Evolutionary conservation across 2,888 invertebrate genomes (phyloP).

Genomic region (Ditula angustiorana): DNA sequence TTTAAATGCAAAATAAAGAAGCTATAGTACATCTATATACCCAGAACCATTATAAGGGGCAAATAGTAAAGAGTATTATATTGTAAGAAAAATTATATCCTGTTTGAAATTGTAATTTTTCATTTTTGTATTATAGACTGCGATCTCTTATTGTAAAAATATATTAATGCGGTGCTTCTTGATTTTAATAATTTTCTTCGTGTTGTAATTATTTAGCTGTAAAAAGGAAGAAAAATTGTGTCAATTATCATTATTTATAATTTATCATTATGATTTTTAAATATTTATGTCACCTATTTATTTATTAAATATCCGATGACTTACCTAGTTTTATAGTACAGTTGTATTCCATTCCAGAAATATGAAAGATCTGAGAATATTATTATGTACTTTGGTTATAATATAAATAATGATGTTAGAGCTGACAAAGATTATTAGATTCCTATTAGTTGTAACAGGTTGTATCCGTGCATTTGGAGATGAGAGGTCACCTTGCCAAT

Average conservation of each 20-base stretch:
- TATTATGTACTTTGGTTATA: conserved; percentile 17
- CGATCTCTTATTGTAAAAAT: conserved; percentile 39
- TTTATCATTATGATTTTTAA: conserved; percentile 19
- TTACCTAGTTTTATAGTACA: conserved; percentile 26
- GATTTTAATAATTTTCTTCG: conserved; percentile 10
- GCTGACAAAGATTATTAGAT: conserved; percentile 51
- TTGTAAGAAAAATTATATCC: conserved; percentile 36
- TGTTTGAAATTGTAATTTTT: conserved; percentile 30
- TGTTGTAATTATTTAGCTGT: conserved; percentile 30
- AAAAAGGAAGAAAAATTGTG: conserved; percentile 25
- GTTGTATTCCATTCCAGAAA: conserved; percentile 44
- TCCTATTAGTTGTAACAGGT: conserved; percentile 61
- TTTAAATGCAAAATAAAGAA: conserved; percentile 15
- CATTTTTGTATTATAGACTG: conserved; percentile 35
- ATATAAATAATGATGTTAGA: conserved; percentile 18
- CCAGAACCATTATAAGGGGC: conserved; percentile 26
- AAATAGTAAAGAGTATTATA: conserved; percentile 34
- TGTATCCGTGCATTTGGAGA: conserved; percentile 54
- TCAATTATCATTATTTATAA: conserved; percentile 37
- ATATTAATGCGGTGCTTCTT: conserved; percentile 28
- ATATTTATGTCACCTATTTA: conserved; percentile 17
- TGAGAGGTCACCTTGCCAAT: conserved; percentile 40
- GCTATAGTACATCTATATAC: conserved; percentile 32
- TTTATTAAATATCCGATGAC: conserved; percentile 19
- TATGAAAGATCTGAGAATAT: conserved; percentile 41